Conservation (phyloP, 2,113 vertebrate species). For the Actenoides hombroni region DNA sequence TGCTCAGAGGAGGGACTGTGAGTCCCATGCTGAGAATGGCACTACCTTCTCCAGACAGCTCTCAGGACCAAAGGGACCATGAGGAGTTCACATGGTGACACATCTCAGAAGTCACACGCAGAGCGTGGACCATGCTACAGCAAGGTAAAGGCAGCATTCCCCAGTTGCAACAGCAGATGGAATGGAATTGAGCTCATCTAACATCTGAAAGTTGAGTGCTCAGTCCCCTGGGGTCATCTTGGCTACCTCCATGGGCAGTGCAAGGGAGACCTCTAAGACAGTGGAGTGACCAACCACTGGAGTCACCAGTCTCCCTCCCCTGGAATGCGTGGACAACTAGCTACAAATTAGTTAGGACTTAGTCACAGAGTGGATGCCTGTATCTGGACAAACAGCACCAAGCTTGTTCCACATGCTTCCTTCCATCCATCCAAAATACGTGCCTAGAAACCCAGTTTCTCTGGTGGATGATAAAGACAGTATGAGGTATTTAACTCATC, state of each 20-base stretch:
- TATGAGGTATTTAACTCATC: background rate
- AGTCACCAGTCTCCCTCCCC: background rate
- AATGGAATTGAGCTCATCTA: background rate
- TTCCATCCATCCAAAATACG: background rate
- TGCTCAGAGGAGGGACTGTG: background rate
- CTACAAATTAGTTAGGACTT: background rate
- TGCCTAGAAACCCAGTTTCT: background rate
- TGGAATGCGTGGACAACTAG: background rate
- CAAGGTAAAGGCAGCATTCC: background rate
- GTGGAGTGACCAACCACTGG: background rate
- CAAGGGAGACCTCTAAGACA: background rate
- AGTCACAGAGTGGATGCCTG: background rate
- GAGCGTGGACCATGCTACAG: background rate
- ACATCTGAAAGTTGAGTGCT: background rate
- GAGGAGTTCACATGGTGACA: background rate
- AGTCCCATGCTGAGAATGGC: background rate
- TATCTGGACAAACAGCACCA: background rate
- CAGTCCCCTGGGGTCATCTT: background rate
- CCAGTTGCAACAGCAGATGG: background rate
- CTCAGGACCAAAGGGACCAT: accelerated
- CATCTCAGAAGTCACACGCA: background rate
- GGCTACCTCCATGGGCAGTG: background rate
- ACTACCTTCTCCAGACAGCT: background rate
- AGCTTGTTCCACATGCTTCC: background rate
- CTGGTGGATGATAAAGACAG: background rate